phyloP scores from a whole-genome alignment of 2,888 invertebrate genomes.

The Melanotus villosus region DNA sequence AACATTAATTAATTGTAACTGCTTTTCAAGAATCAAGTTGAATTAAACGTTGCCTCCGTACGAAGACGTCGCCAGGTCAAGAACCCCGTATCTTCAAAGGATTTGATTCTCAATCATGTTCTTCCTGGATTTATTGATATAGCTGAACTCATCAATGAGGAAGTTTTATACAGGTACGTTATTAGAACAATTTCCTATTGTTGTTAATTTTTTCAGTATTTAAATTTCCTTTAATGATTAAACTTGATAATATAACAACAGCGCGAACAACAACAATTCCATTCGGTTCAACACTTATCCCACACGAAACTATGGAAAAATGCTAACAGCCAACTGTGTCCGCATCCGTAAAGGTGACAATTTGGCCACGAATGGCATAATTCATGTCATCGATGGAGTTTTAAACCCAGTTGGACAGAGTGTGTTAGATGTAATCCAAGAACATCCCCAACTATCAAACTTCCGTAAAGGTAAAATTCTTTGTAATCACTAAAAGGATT shows the following conservation, averaged over 20 bases:
- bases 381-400: conserved; percentile 76
- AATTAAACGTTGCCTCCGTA: conserved; percentile 52
- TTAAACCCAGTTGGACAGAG: conserved; percentile 72
- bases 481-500: background rate
- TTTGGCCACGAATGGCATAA: conserved; percentile 76
- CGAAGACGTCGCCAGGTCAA: conserved; percentile 54
- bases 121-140: conserved; percentile 72
- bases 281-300: conserved; percentile 74
- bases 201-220: conserved; percentile 1
- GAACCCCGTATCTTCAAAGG: conserved; percentile 67
- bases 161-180: conserved; percentile 66
- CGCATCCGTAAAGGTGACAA: conserved; percentile 74
- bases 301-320: conserved; percentile 67
- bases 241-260: conserved; percentile 45
- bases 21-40: conserved; percentile 70
- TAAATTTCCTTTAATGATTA: conserved; percentile 18
- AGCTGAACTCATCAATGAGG: conserved; percentile 73
- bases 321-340: conserved; percentile 79
- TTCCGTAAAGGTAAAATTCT: conserved; percentile 71
- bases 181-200: background rate
- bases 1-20: background rate
- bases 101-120: conserved; percentile 73
- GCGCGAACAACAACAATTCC: conserved; percentile 69
- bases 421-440: conserved; percentile 73
- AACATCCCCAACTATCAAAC: conserved; percentile 73